Evolutionary conservation across 2,113 vertebrate species (phyloP), one percentile per base, ranked within the genome.

Genomic region (Podarcis cretensis): DNA sequence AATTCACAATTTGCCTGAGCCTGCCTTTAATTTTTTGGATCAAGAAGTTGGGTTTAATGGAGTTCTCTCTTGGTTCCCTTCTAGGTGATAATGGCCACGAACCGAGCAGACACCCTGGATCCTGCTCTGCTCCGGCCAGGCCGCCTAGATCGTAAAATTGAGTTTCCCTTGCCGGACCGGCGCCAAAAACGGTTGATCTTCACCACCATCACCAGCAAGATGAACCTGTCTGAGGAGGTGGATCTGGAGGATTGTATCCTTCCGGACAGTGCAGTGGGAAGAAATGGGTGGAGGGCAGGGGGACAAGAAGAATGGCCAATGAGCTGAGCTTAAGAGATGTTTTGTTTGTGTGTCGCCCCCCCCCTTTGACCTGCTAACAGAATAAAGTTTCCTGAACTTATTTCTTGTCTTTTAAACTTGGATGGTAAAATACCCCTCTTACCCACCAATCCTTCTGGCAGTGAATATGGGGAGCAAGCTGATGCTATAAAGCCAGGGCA

Each of bases 221-320:
- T 99, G 98, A 99, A 99, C 94, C 97, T 99, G 25, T 99, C 98
- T 0, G 98, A 99, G 94, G 98, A 99, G 93, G 98, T 99, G 13
- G 98, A 99, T 95, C 96, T 99, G 80, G 98, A 99, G 93, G 98
- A 99, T 68, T 99, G 98, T 98, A 99, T 98, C 98, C 98, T 98
- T 66, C 27, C 6, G 6, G 27, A 43, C 21, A 10, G 40, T 27
- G 59, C 10, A 37, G 3, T 32, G 30, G 21, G 40, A 48, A 16
- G 71, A 20, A 63, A 63, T 20, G 14, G 30, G 16, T 21, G 40
- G 37, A 10, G 23, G 3, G 32, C 20, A 16, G 32, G 3, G 30
- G 14, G 10, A 54, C 48, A 12, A 54, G 48, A 54, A 54, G 48
- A 54, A 54, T 54, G 48, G 48, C 48, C 48, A 12, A 63, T 69